These are phyloP conservation scores for Saguinus imperator DNA, from an alignment of 2,113 vertebrate genomes.

Conservation along the genomic window DNA sequence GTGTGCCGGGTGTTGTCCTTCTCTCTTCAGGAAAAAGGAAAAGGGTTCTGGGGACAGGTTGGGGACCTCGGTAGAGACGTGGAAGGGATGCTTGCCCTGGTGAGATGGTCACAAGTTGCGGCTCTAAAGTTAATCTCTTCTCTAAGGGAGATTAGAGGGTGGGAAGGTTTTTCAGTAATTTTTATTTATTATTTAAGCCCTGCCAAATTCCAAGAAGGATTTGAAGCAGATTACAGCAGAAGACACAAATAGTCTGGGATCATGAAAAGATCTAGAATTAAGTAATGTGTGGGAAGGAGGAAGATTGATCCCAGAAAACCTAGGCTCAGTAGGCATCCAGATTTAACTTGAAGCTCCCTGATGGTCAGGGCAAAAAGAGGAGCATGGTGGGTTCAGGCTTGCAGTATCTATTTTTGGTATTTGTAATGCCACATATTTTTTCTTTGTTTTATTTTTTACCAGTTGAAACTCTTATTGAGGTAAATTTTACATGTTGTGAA, in stretches of 20 bases:
- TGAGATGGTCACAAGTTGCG: constrained; percentile 43
- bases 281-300: neutral
- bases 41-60: neutral
- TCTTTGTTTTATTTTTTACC: constrained; percentile 28
- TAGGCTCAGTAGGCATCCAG: neutral
- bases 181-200: constrained; percentile 51
- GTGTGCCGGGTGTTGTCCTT: neutral
- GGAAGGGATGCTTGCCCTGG: neutral
- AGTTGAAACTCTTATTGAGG: neutral
- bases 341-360: neutral
- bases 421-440: neutral
- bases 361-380: neutral
- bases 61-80: neutral
- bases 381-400: neutral
- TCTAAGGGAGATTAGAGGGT: constrained; percentile 16
- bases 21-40: neutral
- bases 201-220: constrained; percentile 59
- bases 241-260: neutral
- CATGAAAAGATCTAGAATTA: constrained; percentile 35
- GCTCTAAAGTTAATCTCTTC: constrained; percentile 58
- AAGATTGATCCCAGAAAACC: neutral
- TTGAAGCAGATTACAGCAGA: constrained; percentile 58
- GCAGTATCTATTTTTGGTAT: neutral
- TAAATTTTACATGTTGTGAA: constrained; percentile 1
- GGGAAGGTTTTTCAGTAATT: constrained; percentile 24